These are phyloP conservation scores for Zaprionus lachaisei DNA, from an alignment of 1,140 invertebrate species.

Conservation along the genomic window DNA sequence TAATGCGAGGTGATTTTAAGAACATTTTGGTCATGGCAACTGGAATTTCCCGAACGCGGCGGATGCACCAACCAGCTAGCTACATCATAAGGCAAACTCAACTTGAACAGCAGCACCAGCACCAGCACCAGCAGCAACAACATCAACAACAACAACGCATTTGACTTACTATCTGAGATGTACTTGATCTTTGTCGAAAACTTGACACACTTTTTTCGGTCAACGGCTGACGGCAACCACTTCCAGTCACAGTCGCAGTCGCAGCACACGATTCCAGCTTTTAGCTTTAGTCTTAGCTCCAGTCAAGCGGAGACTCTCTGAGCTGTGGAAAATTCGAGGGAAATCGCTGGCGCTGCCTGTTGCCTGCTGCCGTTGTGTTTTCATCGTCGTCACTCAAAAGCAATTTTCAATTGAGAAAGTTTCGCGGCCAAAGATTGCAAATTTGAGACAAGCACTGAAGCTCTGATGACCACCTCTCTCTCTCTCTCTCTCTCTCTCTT, in stretches of 20 bases:
- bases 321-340: constrained; percentile 56
- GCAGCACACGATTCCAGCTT: constrained; percentile 64
- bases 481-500: neutral
- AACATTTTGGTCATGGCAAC: constrained; percentile 79
- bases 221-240: constrained; percentile 64
- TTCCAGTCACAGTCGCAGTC: constrained; percentile 23
- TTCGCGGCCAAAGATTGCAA: constrained; percentile 69
- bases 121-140: constrained; percentile 10
- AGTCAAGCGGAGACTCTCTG: constrained; percentile 42
- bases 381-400: constrained; percentile 50
- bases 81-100: neutral
- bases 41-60: constrained; percentile 54
- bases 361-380: constrained; percentile 30
- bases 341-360: constrained; percentile 49
- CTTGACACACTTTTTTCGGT: constrained; percentile 79
- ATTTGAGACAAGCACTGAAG: constrained; percentile 69
- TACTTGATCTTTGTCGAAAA: constrained; percentile 80
- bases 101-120: constrained; percentile 22
- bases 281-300: constrained; percentile 43
- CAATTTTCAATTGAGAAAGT: constrained; percentile 79
- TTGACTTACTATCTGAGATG: constrained; percentile 71
- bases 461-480: constrained; percentile 16
- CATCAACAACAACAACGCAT: constrained; percentile 25
- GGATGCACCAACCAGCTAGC: constrained; percentile 44
- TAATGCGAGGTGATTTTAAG: constrained; percentile 57